A percentile compares a stretch with the other conserved stretches of the same genome.
Evolutionary conservation across 2,797 vertebrate species (phyloP).

Genomic region (Trachurus trachurus): DNA sequence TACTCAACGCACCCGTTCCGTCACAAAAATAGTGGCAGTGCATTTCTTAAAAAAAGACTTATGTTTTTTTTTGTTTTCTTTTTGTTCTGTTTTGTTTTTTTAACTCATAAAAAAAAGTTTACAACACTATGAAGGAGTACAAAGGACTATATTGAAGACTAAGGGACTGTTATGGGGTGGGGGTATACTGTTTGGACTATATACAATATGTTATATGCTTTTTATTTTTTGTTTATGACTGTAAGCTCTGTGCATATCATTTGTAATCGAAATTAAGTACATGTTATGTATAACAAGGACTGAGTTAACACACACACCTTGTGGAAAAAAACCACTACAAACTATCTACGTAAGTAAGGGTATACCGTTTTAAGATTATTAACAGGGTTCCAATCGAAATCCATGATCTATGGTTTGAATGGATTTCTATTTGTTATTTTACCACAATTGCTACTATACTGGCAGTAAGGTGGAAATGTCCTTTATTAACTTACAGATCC

Average conservation of each 20-base stretch:
- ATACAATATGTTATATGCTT: conserved; percentile 75
- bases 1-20: conserved; percentile 91
- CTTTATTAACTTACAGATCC: conserved; percentile 42
- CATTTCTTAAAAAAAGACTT: conserved; percentile 79
- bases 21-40: conserved; percentile 90
- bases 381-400: conserved; percentile 70
- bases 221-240: conserved; percentile 92
- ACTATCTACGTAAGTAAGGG: conserved; percentile 58
- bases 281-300: conserved; percentile 90
- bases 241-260: conserved; percentile 98
- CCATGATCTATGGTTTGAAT: conserved; percentile 54
- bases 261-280: conserved; percentile 95
- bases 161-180: conserved; percentile 71
- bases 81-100: conserved; percentile 67
- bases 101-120: conserved; percentile 74
- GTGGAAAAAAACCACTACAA: conserved; percentile 63
- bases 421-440: conserved; percentile 52
- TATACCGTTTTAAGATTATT: conserved; percentile 61
- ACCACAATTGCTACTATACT: conserved; percentile 43
- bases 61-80: conserved; percentile 27
- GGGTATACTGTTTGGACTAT: conserved; percentile 76
- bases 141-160: conserved; percentile 76
- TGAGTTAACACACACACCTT: conserved; percentile 84
- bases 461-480: conserved; percentile 46
- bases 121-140: conserved; percentile 82